Conservation (phyloP, 2,113 vertebrate species). For the Notarius lentiginosus region DNA sequence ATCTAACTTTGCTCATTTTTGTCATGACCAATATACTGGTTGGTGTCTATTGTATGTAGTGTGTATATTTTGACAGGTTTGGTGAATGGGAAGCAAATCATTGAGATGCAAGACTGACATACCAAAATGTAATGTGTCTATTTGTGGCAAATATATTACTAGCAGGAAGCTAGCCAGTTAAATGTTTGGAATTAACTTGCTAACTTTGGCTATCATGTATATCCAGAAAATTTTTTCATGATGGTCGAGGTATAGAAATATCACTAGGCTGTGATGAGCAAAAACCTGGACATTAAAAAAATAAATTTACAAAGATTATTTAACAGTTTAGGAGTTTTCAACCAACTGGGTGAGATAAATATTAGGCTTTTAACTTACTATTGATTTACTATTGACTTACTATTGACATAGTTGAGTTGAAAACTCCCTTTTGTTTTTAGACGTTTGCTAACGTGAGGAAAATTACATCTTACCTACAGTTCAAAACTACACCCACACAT, state of each 20-base stretch:
- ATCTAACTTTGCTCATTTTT: not conserved
- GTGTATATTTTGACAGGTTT: not conserved
- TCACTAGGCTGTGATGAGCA: not conserved
- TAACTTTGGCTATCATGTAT: not conserved
- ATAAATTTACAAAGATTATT: not conserved
- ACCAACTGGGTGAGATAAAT: not conserved
- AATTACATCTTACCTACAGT: constrained; percentile 20
- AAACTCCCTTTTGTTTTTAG: not conserved
- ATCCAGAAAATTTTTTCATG: not conserved
- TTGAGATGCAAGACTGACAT: not conserved
- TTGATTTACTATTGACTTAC: not conserved
- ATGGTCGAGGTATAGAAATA: not conserved
- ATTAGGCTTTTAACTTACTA: not conserved
- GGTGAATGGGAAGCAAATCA: not conserved
- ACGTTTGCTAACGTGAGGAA: not conserved
- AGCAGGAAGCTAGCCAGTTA: not conserved
- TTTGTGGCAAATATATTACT: not conserved
- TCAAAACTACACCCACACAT: not conserved
- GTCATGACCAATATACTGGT: not conserved
- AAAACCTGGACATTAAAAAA: not conserved
- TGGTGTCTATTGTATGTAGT: not conserved
- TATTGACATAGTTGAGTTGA: not conserved
- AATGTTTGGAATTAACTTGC: not conserved
- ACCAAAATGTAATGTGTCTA: not conserved
- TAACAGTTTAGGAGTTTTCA: not conserved